Percentiles rank a stretch among this genome's conserved stretches.
Evolutionary conservation across 1,140 invertebrate genomes (phyloP).

Genomic region (Diorhabda elongata): DNA sequence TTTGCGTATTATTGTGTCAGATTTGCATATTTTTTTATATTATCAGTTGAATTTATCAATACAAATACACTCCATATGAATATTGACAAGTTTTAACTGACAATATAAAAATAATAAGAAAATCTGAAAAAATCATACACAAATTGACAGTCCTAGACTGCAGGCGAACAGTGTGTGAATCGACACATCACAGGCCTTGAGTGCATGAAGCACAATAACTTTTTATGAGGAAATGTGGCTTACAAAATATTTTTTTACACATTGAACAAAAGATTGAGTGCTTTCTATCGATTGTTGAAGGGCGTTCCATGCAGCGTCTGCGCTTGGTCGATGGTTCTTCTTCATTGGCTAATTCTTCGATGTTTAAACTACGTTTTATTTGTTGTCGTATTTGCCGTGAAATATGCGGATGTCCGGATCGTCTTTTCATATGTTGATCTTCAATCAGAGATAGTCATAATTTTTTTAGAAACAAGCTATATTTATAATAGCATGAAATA

Average conservation of each 20-base stretch:
- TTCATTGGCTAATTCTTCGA: constrained; percentile 7
- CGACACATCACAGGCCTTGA: neutral
- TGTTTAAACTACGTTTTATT: constrained; percentile 7
- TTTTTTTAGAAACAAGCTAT: constrained; percentile 3
- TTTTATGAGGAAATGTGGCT: constrained; percentile 3
- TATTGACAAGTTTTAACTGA: too few relatives aligned
- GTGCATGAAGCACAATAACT: neutral
- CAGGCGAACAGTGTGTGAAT: too few relatives aligned
- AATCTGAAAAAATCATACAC: too few relatives aligned
- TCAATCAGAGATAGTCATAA: neutral
- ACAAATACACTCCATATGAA: too few relatives aligned
- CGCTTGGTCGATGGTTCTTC: constrained; percentile 9
- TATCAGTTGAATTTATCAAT: too few relatives aligned
- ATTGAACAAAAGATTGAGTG: constrained; percentile 6
- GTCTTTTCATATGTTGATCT: neutral
- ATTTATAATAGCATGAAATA: constrained; percentile 10
- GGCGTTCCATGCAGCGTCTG: constrained; percentile 9
- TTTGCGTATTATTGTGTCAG: neutral
- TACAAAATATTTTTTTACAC: constrained; percentile 12
- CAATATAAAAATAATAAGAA: too few relatives aligned
- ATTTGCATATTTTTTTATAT: too few relatives aligned
- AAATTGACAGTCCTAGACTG: too few relatives aligned
- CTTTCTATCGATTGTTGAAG: neutral
- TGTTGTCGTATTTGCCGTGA: neutral
- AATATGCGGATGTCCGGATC: neutral